Conservation (phyloP, 1,140 invertebrate species). For the Aplysia californica region DNA sequence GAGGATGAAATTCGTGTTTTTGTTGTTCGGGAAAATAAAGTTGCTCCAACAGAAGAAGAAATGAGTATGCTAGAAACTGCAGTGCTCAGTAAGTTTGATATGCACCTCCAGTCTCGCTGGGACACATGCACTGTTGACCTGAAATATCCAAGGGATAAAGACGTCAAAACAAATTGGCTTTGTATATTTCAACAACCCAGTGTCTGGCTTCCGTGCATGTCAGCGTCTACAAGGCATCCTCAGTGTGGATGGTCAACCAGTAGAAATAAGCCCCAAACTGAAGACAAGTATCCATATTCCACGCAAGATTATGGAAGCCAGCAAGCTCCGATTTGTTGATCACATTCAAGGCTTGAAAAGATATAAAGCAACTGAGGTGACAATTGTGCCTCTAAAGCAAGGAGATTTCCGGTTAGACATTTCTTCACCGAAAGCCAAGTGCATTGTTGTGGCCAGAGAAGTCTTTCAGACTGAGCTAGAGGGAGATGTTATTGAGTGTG, state of each 20-base stretch:
- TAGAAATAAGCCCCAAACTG: slow-evolving; percentile 35
- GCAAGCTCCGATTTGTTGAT: slow-evolving; percentile 34
- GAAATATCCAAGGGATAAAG: no score
- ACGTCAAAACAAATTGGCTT: slow-evolving; percentile 3
- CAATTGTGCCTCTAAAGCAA: slow-evolving; percentile 17
- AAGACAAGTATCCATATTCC: slow-evolving; percentile 36
- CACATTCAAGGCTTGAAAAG: slow-evolving; percentile 13
- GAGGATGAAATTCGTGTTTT: not conserved
- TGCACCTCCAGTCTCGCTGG: no score
- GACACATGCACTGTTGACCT: no score
- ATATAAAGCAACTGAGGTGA: slow-evolving; percentile 2
- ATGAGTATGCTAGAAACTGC: no score
- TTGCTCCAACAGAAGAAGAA: not conserved
- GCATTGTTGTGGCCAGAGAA: slow-evolving; percentile 33
- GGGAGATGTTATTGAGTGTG: slow-evolving; percentile 41
- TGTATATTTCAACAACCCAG: slow-evolving; percentile 37
- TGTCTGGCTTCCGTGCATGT: slow-evolving; percentile 41
- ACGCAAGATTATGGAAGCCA: slow-evolving; percentile 29
- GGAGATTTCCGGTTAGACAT: slow-evolving; percentile 39
- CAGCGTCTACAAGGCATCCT: slow-evolving; percentile 12
- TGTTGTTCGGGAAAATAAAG: not conserved
- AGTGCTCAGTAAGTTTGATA: no score
- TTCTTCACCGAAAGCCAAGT: slow-evolving; percentile 26
- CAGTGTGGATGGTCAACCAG: slow-evolving; percentile 13
- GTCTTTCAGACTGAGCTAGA: slow-evolving; percentile 34